A percentile compares a stretch with the other conserved stretches of the same genome.
Evolutionary conservation across 30 jellyfish, hydroid and myxozoan genomes (phyloP).

Genomic region (Mastigias papua): DNA sequence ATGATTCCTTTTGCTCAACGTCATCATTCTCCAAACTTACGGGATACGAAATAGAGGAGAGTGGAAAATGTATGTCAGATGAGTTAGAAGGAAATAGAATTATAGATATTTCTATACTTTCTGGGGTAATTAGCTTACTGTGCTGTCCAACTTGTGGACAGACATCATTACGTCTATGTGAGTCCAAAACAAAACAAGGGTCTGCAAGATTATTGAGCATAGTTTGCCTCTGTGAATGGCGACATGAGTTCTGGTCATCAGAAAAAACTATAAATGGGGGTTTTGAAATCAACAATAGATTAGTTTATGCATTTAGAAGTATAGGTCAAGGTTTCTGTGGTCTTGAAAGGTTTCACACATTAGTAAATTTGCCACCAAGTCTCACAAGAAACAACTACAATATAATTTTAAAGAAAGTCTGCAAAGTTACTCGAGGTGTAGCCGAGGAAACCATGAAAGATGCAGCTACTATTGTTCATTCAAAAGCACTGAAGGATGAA

Average conservation of each 20-base stretch:
- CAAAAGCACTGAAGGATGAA: background rate
- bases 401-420: background rate
- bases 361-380: background rate
- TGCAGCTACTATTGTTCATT: background rate
- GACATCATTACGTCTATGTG: background rate
- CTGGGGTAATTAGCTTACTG: background rate
- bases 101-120: background rate
- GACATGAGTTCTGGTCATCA: background rate
- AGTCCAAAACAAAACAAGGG: background rate
- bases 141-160: background rate
- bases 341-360: background rate
- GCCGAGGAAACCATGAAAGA: background rate
- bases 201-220: background rate
- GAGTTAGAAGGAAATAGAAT: background rate
- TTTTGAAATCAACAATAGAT: background rate
- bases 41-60: background rate
- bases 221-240: background rate
- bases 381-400: background rate
- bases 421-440: background rate
- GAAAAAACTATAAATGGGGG: background rate
- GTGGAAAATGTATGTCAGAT: background rate
- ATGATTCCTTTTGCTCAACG: background rate
- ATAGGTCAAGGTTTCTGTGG: background rate
- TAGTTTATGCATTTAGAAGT: background rate
- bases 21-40: background rate